A percentile compares a stretch with the other conserved stretches of the same genome.
These are phyloP conservation scores for Chrosomus eos DNA, from an alignment of 2,797 vertebrate species.

Conservation along the genomic window DNA sequence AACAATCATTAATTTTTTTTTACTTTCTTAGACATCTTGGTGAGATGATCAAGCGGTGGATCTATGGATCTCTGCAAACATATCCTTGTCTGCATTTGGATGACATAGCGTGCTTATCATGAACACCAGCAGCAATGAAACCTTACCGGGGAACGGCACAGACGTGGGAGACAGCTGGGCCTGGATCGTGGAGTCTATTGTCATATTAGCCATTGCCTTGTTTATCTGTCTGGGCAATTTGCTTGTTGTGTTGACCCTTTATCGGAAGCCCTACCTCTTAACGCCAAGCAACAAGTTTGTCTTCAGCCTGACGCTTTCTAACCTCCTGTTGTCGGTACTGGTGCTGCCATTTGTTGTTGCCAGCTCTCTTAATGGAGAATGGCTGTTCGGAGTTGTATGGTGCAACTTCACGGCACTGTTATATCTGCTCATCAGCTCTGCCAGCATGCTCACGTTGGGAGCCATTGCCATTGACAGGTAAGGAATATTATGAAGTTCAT, in stretches of 20 bases:
- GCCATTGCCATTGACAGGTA: slow-evolving; percentile 95
- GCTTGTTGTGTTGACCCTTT: slow-evolving; percentile 89
- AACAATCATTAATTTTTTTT: neutral
- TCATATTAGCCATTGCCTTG: slow-evolving; percentile 88
- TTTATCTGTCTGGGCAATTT: slow-evolving; percentile 92
- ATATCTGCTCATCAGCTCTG: slow-evolving; percentile 95
- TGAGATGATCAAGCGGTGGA: slow-evolving; percentile 19
- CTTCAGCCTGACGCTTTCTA: slow-evolving; percentile 95
- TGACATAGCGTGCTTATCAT: slow-evolving; percentile 23
- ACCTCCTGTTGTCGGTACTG: slow-evolving; percentile 89
- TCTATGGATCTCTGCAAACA: neutral
- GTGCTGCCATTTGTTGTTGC: slow-evolving; percentile 94
- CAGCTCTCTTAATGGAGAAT: slow-evolving; percentile 88
- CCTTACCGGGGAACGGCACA: slow-evolving; percentile 15
- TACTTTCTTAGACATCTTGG: neutral
- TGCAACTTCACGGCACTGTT: slow-evolving; percentile 96
- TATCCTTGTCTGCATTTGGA: slow-evolving; percentile 16
- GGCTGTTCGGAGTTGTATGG: slow-evolving; percentile 97
- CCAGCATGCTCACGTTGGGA: slow-evolving; percentile 96
- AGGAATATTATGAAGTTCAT: slow-evolving; percentile 50
- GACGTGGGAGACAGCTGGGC: slow-evolving; percentile 61
- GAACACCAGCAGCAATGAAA: slow-evolving; percentile 29
- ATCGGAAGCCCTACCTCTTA: slow-evolving; percentile 92
- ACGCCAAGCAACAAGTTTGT: slow-evolving; percentile 99
- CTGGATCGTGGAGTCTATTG: slow-evolving; percentile 83